These are phyloP conservation scores for Coilia nasus DNA, from an alignment of 2,797 vertebrate genomes.

Conservation along the genomic window DNA sequence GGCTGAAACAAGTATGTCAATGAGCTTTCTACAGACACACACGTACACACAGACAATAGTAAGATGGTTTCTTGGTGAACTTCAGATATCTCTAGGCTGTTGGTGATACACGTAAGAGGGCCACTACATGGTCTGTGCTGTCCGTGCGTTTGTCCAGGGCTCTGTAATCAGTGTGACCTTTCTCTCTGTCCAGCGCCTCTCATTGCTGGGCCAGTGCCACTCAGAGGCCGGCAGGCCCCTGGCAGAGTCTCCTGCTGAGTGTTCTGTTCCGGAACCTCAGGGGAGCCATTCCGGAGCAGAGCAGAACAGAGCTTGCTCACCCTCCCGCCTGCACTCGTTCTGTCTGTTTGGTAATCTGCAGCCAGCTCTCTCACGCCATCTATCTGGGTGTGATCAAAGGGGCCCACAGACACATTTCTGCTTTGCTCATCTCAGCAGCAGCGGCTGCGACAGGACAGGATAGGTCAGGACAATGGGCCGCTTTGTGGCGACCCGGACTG, in stretches of 20 bases:
- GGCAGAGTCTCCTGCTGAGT: constrained; percentile 12
- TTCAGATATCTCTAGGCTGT: too few species aligned
- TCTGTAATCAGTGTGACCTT: background rate
- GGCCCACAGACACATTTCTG: constrained; percentile 50
- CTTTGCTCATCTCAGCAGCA: constrained; percentile 50
- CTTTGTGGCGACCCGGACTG: constrained; percentile 61
- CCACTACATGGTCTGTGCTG: too few species aligned
- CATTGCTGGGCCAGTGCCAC: constrained; percentile 23
- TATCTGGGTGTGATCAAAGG: constrained; percentile 49
- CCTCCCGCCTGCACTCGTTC: background rate
- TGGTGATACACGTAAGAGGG: too few species aligned
- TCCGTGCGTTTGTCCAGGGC: too few species aligned
- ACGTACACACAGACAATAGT: too few species aligned
- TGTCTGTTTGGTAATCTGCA: constrained; percentile 44
- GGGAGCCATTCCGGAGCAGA: constrained; percentile 26
- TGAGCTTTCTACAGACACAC: background rate
- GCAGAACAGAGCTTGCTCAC: background rate
- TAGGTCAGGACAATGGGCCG: constrained; percentile 62
- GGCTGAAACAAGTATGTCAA: background rate
- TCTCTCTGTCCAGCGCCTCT: background rate
- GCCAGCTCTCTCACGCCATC: constrained; percentile 41
- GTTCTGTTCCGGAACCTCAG: constrained; percentile 41
- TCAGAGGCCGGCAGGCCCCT: background rate
- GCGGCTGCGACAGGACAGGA: constrained; percentile 25
- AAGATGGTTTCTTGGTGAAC: too few species aligned